Percentiles rank a stretch among this genome's conserved stretches.
phyloP scores from a whole-genome alignment of 2,797 vertebrate species.

The Neostethus bicornis region DNA sequence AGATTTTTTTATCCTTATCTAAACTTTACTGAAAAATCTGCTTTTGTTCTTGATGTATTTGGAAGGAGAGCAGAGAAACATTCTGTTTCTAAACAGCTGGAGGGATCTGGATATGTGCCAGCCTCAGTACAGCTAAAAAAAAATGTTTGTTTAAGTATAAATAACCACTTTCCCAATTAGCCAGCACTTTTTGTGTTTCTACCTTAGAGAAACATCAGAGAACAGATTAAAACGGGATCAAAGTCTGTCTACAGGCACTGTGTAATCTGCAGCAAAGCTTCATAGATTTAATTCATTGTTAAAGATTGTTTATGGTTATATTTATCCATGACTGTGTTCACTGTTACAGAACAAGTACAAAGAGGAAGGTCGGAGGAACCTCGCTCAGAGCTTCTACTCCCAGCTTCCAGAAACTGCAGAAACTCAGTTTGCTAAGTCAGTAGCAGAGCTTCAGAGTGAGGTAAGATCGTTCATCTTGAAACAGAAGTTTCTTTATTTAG shows the following conservation, averaged over 20 bases:
- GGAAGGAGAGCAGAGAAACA: slow-evolving; percentile 7
- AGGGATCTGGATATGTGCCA: slow-evolving; percentile 4
- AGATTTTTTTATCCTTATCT: no score
- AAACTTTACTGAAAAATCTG: no score
- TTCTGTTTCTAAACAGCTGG: background rate
- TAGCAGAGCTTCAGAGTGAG: slow-evolving; percentile 58
- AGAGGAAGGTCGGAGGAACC: slow-evolving; percentile 74
- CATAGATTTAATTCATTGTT: no score
- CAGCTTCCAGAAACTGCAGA: slow-evolving; percentile 63
- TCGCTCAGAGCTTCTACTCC: slow-evolving; percentile 84
- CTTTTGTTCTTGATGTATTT: no score
- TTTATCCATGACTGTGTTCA: background rate
- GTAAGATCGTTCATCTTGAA: slow-evolving; percentile 21
- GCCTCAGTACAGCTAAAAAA: background rate
- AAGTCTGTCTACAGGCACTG: slow-evolving; percentile 3
- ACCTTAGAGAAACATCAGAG: slow-evolving; percentile 19
- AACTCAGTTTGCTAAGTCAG: slow-evolving; percentile 50
- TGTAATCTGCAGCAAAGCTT: background rate
- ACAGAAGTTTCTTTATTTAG: no score
- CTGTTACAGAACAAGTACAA: slow-evolving; percentile 86
- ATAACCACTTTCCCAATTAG: slow-evolving; percentile 23
- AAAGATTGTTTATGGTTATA: background rate
- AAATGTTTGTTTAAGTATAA: slow-evolving; percentile 34
- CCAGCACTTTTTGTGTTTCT: slow-evolving; percentile 21
- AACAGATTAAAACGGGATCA: slow-evolving; percentile 33